Percentiles rank a stretch among this genome's conserved stretches.
phyloP scores from a whole-genome alignment of 2,888 invertebrate species.

The Athalia rosae region DNA sequence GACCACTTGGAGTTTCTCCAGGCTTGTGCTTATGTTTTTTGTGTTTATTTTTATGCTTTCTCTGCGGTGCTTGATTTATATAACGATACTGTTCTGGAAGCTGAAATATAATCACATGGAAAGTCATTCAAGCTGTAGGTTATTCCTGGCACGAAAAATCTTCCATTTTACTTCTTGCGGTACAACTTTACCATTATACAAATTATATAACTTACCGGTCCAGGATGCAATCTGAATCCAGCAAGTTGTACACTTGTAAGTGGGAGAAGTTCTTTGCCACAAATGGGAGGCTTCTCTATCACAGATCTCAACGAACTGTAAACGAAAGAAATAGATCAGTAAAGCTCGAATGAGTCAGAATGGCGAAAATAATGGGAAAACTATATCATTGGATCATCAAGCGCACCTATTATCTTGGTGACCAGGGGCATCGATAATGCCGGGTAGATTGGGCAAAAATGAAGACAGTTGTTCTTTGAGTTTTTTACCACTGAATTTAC shows the following conservation, averaged over 20 bases:
- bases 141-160: too few relatives aligned
- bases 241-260: constrained; percentile 91
- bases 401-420: constrained; percentile 80
- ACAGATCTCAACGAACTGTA: constrained; percentile 92
- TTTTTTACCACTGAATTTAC: constrained; percentile 98
- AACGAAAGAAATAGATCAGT: constrained; percentile 60
- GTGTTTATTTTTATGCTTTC: constrained; percentile 96
- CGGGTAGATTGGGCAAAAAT: constrained; percentile 95
- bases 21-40: constrained; percentile 96
- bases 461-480: constrained; percentile 96
- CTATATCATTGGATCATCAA: constrained; percentile 10
- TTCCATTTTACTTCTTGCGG: not conserved
- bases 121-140: constrained; percentile 5
- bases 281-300: constrained; percentile 96
- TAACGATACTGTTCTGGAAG: constrained; percentile 96
- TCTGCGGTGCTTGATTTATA: constrained; percentile 92
- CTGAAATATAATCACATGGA: constrained; percentile 71
- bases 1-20: constrained; percentile 83
- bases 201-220: constrained; percentile 79
- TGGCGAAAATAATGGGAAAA: not conserved
- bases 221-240: constrained; percentile 96
- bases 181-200: constrained; percentile 30
- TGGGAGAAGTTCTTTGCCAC: constrained; percentile 91
- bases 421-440: constrained; percentile 95
- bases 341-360: constrained; percentile 3